Base-by-base conservation (phyloP, 2,113 vertebrate species). In the Thamnaconus septentrionalis region DNA sequence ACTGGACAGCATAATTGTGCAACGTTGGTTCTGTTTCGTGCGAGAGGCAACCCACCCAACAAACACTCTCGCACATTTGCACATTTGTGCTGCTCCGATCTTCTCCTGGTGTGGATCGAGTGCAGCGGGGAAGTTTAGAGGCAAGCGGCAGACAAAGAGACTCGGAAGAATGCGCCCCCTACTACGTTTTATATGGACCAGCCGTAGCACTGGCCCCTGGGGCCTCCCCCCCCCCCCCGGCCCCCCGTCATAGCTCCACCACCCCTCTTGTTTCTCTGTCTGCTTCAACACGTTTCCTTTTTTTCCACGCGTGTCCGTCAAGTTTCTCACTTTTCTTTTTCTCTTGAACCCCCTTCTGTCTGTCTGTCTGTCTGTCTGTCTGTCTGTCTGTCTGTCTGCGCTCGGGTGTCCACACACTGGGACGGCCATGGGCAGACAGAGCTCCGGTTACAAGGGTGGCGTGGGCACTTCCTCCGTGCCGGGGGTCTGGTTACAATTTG, bases 361-460 rank as follows among this genome's bases (percentile, higher is more conserved):
- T 31, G 18, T 31, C 18, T 31, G 18, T 31, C 18, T 31, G 18
- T 31, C 18, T 31, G 18, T 31, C 18, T 31, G 18, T 31, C 18
- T 31, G 18, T 31, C 18, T 31, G 18, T 31, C 18, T 31, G 18
- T 31, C 18, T 31, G 18, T 31, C 18, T 31, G 18, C 2, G 18
- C 18, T 31, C 18, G 18, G 18, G 18, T 31, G 18, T 31, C 18
- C 86, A 90, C 85, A 91, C 94, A 92, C 94, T 94, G 94, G 92
- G 93, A 93, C 95, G 95, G 93, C 93, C 95, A 94, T 93, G 93
- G 92, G 18, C 18, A 31, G 18, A 92, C 93, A 87, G 91, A 92
- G 94, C 93, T 95, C 94, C 89, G 93, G 93, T 96, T 96, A 93
- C 93, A 31, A 31, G 87, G 92, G 91, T 93, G 93, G 90, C 85